Base-by-base conservation (phyloP, 2,888 invertebrate genomes). In the Erannis defoliaria region DNA sequence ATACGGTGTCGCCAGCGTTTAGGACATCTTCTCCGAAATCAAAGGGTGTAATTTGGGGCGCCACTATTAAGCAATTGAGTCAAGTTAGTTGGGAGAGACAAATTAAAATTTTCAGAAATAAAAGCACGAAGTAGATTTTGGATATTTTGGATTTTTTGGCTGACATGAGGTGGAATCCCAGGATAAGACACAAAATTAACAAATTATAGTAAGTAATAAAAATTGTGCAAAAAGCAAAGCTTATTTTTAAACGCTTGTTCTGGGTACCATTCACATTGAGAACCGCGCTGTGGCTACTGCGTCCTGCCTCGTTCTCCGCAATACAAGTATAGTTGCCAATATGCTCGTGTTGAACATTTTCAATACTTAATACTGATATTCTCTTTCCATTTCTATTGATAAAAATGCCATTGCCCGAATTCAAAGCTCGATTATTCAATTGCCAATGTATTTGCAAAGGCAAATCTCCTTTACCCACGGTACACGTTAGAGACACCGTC, bases 1-100 rank as follows among this genome's bases (percentile, higher is more conserved):
- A 94, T 56, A 95, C 95, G 79, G 95, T 94, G 84, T 97, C 96
- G 75, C 96, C 96, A 67, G 95, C 95, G 81, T 96, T 96, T 46
- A 94, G 92, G 48, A 95, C 93, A 67, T 95, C 95, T 71, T 96
- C 96, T 66, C 96, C 96, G 74, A 97, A 96, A 77, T 94, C 94
- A 78, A 96, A 96, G 38, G 95, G 95, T 74, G 95, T 94, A 74
- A 96, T 95, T 93, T 95, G 95, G 62, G 96, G 96, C 71, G 94
- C 88, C 81, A 96, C 96, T 96, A 85, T 69, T 75, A 62, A 68
- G 16, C 31, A 59, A 55, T 37, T 33, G 16, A 70, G 68, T 71
- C 61, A 19, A 12, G 18, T n/a, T n/a, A 6, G 10, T 21, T 18
- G 18, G 19, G 5, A 9, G 35, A 5, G 14, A 12, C 12, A 1